Evolutionary conservation across 2,113 vertebrate species (phyloP).

Genomic region (Crotalus horridus): DNA sequence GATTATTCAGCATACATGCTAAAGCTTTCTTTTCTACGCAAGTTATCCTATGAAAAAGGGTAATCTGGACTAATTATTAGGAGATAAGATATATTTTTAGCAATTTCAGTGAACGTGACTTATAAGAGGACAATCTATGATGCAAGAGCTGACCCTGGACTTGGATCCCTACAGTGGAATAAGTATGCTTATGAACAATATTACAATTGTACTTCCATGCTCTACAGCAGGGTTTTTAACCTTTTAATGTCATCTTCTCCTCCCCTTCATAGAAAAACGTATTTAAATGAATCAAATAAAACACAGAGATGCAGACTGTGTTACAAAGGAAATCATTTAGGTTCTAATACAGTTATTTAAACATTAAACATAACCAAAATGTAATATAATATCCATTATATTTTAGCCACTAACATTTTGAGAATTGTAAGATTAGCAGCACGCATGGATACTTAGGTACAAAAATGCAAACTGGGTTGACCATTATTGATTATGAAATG

Average conservation of each 20-base stretch:
- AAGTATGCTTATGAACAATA: not conserved
- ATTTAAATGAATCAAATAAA: not conserved
- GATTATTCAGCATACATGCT: not conserved
- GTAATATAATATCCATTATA: not conserved
- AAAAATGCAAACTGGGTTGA: not conserved
- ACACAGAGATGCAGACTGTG: not conserved
- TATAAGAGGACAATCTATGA: not conserved
- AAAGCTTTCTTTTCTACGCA: not conserved
- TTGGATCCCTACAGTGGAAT: not conserved
- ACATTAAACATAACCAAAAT: not conserved
- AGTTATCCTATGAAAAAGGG: not conserved
- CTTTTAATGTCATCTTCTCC: not conserved
- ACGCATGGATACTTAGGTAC: not conserved
- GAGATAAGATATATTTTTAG: not conserved
- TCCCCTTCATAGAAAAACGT: not conserved
- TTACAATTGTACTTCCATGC: not conserved
- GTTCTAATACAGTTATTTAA: not conserved
- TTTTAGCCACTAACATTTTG: not conserved
- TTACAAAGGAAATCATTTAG: not conserved
- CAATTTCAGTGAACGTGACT: not conserved
- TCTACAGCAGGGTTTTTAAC: not conserved
- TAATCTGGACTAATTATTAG: not conserved
- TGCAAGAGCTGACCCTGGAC: not conserved
- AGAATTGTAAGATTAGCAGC: not conserved
- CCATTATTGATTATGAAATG: not conserved